Base-by-base conservation (phyloP, 1,140 invertebrate genomes). In the Hypothenemus hampei region DNA sequence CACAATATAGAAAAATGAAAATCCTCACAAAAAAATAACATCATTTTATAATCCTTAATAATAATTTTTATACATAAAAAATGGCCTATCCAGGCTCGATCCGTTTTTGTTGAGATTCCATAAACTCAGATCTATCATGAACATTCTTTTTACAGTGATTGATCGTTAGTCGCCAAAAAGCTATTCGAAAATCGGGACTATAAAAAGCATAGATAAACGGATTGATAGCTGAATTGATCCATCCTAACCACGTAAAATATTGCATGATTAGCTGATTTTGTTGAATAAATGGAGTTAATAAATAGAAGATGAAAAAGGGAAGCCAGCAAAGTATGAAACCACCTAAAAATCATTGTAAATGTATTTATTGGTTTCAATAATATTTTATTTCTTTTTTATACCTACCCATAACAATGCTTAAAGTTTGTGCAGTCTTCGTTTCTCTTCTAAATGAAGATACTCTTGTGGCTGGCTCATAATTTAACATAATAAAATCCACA, bases 271-370 rank as follows among this genome's bases (percentile, higher is more conserved):
- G 73, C 6, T 76, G 69, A n/a, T n/a, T n/a, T 3, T 60, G 72
- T 0, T 78, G 75, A 20, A 80, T 57, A 64, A 91, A 91, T 1
- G 89, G 86, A 7, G 84, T 87, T 2, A 88, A 73, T 5, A 94
- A 70, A 65, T 94, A 94, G 31, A 89, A 83, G 0, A 90, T 78
- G 71, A 96, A 97, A 71, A 93, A 93, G 5, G 89, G 89, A 31
- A 89, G 70, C 90, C 90, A 93, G 60, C 91, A 96, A 2, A 89
- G 81, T 4, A 96, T 82, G 67, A 96, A 95, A 5, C 89, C 90
- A 4, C 53, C 53, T 55, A 20, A 13, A 52, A 53, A 19, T 7
- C 6, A 29, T 7, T 29, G 6, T 7, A 7, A n/a, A 29, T n/a
- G 26, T 29, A 29, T 29, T 6, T 11, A 11, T 29, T 29, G 26